Conservation (phyloP, 35 echinoderm and acorn worm genomes). For the Diadema setosum region DNA sequence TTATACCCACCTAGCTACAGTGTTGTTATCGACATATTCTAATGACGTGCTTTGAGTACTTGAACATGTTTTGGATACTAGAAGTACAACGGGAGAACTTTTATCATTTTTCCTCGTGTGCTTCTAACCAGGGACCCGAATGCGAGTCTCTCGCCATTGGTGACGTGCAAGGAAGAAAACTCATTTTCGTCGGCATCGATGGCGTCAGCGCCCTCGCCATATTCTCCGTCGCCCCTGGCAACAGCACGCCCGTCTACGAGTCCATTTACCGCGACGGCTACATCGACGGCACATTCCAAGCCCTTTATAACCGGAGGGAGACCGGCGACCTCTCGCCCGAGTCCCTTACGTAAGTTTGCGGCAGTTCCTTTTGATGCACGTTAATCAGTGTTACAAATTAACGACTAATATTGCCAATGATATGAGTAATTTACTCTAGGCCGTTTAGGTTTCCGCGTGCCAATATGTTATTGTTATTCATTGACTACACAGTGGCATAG, state of each 20-base stretch:
- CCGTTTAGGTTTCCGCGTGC: too few species aligned
- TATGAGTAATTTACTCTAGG: too few species aligned
- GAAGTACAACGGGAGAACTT: too few species aligned
- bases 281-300: not conserved
- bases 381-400: too few species aligned
- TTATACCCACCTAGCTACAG: too few species aligned
- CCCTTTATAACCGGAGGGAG: not conserved
- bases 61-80: too few species aligned
- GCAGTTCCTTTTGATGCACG: too few species aligned
- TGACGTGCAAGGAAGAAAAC: not conserved
- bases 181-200: slow-evolving; percentile 30
- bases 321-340: not conserved
- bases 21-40: too few species aligned
- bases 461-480: too few species aligned
- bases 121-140: not conserved
- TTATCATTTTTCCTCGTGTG: not conserved
- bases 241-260: slow-evolving; percentile 13
- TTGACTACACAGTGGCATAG: too few species aligned
- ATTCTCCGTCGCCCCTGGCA: slow-evolving; percentile 21
- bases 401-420: too few species aligned
- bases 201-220: not conserved
- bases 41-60: too few species aligned
- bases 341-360: not conserved
- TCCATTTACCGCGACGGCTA: slow-evolving; percentile 9
- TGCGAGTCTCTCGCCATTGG: slow-evolving; percentile 24